These are phyloP conservation scores for Sthenelais limicola DNA, from an alignment of 2,888 invertebrate genomes.

Conservation along the genomic window DNA sequence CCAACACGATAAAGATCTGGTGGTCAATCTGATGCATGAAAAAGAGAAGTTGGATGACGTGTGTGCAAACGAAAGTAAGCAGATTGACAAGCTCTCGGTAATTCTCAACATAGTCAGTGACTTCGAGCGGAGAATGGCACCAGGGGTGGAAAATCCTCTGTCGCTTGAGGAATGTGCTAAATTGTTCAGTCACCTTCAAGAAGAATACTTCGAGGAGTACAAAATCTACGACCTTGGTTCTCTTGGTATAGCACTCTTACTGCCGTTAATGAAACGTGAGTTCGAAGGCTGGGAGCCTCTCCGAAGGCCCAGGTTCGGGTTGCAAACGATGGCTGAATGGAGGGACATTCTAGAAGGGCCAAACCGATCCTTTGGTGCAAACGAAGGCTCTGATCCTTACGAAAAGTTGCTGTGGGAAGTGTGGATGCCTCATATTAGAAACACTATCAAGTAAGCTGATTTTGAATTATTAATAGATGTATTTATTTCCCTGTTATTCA, in stretches of 20 bases:
- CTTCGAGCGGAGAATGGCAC: slow-evolving; percentile 57
- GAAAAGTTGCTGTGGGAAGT: slow-evolving; percentile 91
- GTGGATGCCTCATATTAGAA: slow-evolving; percentile 87
- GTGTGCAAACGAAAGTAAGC: slow-evolving; percentile 81
- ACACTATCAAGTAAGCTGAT: slow-evolving; percentile 40
- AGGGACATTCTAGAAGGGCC: slow-evolving; percentile 70
- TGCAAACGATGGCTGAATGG: slow-evolving; percentile 72
- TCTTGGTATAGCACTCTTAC: slow-evolving; percentile 87
- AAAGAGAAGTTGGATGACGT: slow-evolving; percentile 80
- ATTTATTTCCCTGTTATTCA: no score
- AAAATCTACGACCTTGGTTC: slow-evolving; percentile 87
- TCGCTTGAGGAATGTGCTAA: slow-evolving; percentile 71
- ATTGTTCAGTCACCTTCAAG: slow-evolving; percentile 63
- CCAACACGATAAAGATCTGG: slow-evolving; percentile 84
- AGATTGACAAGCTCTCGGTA: slow-evolving; percentile 81
- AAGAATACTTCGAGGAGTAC: slow-evolving; percentile 76
- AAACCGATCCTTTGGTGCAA: slow-evolving; percentile 47
- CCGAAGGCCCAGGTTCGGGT: slow-evolving; percentile 71
- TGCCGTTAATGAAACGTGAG: slow-evolving; percentile 85
- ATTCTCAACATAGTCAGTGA: slow-evolving; percentile 76
- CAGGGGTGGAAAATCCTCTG: slow-evolving; percentile 72
- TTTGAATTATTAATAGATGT: no score
- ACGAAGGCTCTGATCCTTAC: slow-evolving; percentile 76
- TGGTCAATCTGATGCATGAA: slow-evolving; percentile 86
- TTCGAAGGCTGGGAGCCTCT: slow-evolving; percentile 83